Conservation (phyloP, 2,113 vertebrate species). For the Rhinolophus sinicus region DNA sequence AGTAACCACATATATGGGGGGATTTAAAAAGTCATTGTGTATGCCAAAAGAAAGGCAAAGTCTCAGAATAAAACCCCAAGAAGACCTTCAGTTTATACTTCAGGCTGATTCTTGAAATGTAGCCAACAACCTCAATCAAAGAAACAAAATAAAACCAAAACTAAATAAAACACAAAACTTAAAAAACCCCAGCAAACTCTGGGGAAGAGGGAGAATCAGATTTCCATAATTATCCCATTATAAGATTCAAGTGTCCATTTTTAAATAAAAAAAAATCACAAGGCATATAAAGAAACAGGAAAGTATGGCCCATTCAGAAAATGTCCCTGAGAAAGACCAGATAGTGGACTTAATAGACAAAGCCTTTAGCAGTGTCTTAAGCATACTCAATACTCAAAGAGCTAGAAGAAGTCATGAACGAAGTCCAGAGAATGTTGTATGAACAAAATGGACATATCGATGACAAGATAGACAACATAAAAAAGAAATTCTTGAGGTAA, state of each 20-base stretch:
- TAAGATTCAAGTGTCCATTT: not conserved
- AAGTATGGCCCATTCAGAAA: not conserved
- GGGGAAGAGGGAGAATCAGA: not conserved
- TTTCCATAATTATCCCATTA: not conserved
- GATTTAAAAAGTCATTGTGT: not conserved
- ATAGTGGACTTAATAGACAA: not conserved
- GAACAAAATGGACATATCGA: not conserved
- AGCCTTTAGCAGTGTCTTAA: not conserved
- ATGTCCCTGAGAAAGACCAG: not conserved
- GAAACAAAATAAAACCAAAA: not conserved
- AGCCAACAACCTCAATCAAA: not conserved
- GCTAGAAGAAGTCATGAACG: not conserved
- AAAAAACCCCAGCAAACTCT: not conserved
- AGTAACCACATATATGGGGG: not conserved
- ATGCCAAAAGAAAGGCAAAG: not conserved
- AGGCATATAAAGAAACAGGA: not conserved
- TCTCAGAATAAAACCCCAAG: not conserved
- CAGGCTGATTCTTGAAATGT: not conserved
- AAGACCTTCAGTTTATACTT: not conserved
- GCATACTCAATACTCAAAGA: not conserved
- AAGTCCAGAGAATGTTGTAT: not conserved
- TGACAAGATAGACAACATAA: not conserved
- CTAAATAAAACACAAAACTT: not conserved
- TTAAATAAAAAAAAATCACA: not conserved
- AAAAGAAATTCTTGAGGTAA: not conserved